Evolutionary conservation across 2,113 vertebrate species (phyloP), one percentile per base, ranked within the genome.

Genomic region (Dermatemys mawii): DNA sequence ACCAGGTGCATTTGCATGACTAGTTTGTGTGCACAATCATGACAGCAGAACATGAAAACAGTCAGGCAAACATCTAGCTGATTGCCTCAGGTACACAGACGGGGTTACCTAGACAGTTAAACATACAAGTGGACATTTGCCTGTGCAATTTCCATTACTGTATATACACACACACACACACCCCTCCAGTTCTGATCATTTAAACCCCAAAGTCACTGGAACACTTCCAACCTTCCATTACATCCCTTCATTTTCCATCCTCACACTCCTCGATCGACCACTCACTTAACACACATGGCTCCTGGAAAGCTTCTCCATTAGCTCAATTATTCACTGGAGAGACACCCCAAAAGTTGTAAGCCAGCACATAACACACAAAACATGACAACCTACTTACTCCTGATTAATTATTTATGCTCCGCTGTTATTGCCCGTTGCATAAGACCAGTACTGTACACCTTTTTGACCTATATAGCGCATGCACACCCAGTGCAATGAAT

Each of bases 401-500:
- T 22, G 8, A 6, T 48, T 91, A 3, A 14, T 22, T 41, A 4
- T 55, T 44, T 5, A 48, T 44, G 86, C 51, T 73, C 50, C 2
- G 0, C 2, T 1, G 17, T 10, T 53, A 2, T 0, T 29, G 50
- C 46, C 80, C 10, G 17, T 24, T 2, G 19, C 5, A 38, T 1
- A 38, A 80, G 16, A 70, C 27, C 86, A 57, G 48, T 12, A 12
- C 46, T 46, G 11, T 75, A 13, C 3, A n/a, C 29, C 6, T 49
- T 78, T 12, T n/a, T 26, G 6, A 49, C 63, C 55, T 51, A 8
- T 22, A 11, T 0, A 63, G 75, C 38, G 70, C 0, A 2, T 1
- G 41, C 41, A n/a, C 60, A 29, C 67, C 0, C 1, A 57, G 57
- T 26, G 2, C 8, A 67, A 55, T 26, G 3, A 48, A 21, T 14